Conservation (phyloP, 2,113 vertebrate genomes). For the Malurus alboscapulatus region DNA sequence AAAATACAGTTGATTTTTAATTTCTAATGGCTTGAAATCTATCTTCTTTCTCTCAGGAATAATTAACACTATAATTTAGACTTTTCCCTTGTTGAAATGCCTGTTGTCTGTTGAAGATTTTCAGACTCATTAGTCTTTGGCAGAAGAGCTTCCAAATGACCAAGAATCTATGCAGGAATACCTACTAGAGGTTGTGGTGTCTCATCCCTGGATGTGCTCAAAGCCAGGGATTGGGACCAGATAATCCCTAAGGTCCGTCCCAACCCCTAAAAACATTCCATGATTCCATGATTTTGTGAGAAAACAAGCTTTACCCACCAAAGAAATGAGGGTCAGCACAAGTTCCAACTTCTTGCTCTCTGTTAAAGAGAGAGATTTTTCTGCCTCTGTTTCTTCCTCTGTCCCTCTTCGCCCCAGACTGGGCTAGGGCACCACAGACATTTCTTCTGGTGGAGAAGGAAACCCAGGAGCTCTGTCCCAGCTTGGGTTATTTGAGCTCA, state of each 20-base stretch:
- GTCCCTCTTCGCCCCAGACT: not conserved
- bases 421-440: not conserved
- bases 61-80: not conserved
- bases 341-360: not conserved
- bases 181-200: not conserved
- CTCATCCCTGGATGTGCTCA: not conserved
- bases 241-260: not conserved
- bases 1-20: not conserved
- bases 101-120: not conserved
- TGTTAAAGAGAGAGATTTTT: not conserved
- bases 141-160: not conserved
- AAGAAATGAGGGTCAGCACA: not conserved
- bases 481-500: not conserved
- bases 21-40: not conserved
- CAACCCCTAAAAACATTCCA: not conserved
- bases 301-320: not conserved
- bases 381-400: not conserved
- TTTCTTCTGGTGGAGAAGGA: not conserved
- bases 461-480: not conserved
- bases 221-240: not conserved
- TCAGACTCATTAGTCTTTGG: not conserved
- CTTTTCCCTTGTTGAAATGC: not conserved
- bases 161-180: not conserved
- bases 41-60: not conserved
- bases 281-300: not conserved